Percentiles rank a stretch among this genome's conserved stretches.
Conservation (phyloP, 2,113 vertebrate species). For the Aythya baeri region DNA sequence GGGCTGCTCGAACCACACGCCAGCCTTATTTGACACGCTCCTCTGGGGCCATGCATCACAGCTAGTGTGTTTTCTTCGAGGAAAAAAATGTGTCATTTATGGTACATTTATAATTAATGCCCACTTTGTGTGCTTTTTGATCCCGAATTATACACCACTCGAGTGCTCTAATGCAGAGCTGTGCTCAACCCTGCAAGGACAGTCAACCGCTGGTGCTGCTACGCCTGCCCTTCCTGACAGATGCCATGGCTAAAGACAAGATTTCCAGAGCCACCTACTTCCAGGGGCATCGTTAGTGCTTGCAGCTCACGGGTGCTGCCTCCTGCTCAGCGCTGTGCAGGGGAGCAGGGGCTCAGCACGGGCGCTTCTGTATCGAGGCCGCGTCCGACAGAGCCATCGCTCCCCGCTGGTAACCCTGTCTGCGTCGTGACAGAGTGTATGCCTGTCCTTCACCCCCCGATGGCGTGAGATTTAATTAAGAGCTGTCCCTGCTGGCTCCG, state of each 20-base stretch:
- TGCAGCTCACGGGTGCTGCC: background rate
- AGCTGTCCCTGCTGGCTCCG: background rate
- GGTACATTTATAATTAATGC: background rate
- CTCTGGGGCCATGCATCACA: background rate
- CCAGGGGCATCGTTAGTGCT: background rate
- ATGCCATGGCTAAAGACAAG: background rate
- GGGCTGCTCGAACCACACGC: background rate
- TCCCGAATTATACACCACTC: rapidly evolving
- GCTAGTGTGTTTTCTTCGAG: background rate
- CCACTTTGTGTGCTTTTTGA: background rate
- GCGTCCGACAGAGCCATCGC: rapidly evolving
- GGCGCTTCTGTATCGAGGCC: background rate
- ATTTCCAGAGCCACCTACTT: background rate
- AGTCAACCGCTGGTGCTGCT: rapidly evolving
- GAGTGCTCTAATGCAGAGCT: rapidly evolving
- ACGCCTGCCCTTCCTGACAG: background rate
- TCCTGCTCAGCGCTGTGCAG: background rate
- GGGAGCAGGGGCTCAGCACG: background rate
- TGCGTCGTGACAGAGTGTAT: background rate
- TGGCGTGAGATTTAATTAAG: background rate
- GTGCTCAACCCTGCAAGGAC: background rate
- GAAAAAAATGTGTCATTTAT: background rate
- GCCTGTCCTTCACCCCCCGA: background rate
- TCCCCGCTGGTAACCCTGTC: rapidly evolving
- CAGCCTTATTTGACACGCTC: rapidly evolving